Evolutionary conservation across 2,888 invertebrate genomes (phyloP), one percentile per base, ranked within the genome.

Genomic region (Drosophila planitibia): DNA sequence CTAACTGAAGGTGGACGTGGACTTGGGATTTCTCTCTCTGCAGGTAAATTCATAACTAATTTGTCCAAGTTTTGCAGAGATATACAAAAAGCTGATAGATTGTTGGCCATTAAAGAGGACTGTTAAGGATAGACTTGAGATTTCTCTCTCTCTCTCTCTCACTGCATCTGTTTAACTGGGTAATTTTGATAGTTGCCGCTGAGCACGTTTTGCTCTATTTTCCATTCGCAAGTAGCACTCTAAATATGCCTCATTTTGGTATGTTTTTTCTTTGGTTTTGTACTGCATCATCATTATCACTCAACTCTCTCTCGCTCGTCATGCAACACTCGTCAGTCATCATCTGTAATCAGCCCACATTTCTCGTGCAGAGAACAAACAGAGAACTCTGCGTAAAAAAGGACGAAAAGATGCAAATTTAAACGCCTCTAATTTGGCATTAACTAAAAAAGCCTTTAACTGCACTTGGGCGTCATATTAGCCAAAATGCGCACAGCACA

Each of bases 391-490:
- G 89, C 89, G 85, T 84, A 82, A 86, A 89, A 85, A 85, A 89
- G 87, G 74, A 85, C 75, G 25, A 47, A 47, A 66, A 67, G 63
- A 58, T 39, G 67, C 58, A 28, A 9, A 62, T 47, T 66, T 74
- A 85, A 88, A 82, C 73, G 85, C 78, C 73, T 78, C 87, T 90
- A 88, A 85, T 90, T 85, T 88, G 85, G 83, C 85, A 85, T 73
- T 74, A 78, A 57, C 89, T 75, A 86, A 78, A 85, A 81, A 76
- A 58, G 49, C 54, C 70, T 54, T 54, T 63, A 72, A 58, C 74
- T 72, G 73, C 83, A 74, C 82, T 82, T 73, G 60, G 75, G 67
- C 62, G 25, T 32, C 65, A 61, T 74, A 77, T 80, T 81, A 81
- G 79, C 89, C 71, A 80, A 83, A 81, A 83, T 74, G 82, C 63